Percentiles rank a stretch among this genome's conserved stretches.
phyloP scores from a whole-genome alignment of 2,113 vertebrate species.

The Oncorhynchus clarkii region DNA sequence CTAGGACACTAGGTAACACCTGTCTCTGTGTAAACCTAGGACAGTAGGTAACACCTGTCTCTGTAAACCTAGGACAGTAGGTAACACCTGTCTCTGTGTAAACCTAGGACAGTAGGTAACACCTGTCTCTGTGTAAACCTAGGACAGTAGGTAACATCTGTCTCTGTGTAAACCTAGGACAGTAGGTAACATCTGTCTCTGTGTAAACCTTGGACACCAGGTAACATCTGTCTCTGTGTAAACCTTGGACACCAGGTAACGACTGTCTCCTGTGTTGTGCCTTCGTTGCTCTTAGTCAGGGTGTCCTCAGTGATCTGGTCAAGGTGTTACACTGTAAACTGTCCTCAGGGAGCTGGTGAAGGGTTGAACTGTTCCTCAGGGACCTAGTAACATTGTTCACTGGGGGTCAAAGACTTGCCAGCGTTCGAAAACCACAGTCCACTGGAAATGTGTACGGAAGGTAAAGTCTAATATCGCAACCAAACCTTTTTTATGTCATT shows the following conservation, averaged over 20 bases:
- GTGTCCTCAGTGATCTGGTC: neutral
- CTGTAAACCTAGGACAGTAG: neutral
- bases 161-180: no score
- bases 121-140: no score
- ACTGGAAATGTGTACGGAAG: slow-evolving; percentile 34
- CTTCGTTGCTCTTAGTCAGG: neutral
- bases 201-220: no score
- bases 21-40: no score
- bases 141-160: no score
- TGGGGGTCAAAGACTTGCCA: slow-evolving; percentile 14
- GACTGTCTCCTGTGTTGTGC: slow-evolving; percentile 3
- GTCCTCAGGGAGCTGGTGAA: neutral
- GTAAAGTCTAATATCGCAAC: slow-evolving; percentile 35
- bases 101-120: no score
- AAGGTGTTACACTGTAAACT: slow-evolving; percentile 19
- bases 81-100: neutral
- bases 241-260: neutral
- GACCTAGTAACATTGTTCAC: slow-evolving; percentile 2
- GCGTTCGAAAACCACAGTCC: slow-evolving; percentile 6
- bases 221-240: no score
- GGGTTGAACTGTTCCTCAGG: slow-evolving; percentile 10
- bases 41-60: no score
- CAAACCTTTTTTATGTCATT: slow-evolving; percentile 1
- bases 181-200: no score
- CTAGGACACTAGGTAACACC: no score